A percentile compares a stretch with the other conserved stretches of the same genome.
Evolutionary conservation across 2,888 invertebrate genomes (phyloP).

Genomic region (Saturnia pavonia): DNA sequence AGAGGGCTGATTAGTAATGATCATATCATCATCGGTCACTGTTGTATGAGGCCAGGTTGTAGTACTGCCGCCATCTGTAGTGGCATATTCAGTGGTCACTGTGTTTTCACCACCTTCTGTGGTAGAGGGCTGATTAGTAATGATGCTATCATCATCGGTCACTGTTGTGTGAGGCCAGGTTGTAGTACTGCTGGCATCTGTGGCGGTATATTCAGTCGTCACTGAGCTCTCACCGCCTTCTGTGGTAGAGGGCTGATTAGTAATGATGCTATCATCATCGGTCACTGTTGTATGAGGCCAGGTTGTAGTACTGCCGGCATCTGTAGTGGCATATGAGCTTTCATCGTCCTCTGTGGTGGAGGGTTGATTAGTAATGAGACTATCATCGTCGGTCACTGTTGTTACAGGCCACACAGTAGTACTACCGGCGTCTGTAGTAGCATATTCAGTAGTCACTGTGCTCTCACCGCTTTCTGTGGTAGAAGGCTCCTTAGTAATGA

Average conservation of each 20-base stretch:
- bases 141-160: neutral
- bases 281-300: conserved; percentile 8
- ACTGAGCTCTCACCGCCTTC: no score
- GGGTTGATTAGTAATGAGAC: neutral
- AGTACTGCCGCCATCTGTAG: neutral
- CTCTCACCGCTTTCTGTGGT: neutral
- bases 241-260: neutral
- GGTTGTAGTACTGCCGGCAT: neutral
- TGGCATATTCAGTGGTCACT: neutral
- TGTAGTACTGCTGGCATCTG: no score
- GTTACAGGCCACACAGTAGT: neutral
- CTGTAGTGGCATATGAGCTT: neutral
- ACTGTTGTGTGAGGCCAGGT: neutral
- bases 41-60: conserved; percentile 1
- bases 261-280: neutral
- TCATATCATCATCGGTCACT: conserved; percentile 2
- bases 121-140: neutral
- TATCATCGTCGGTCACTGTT: neutral
- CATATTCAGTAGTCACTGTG: neutral
- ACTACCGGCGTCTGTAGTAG: neutral
- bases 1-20: neutral
- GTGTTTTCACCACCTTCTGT: neutral
- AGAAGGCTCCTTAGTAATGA: neutral
- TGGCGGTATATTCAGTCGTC: no score
- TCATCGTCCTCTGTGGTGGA: neutral